These are phyloP conservation scores for Silurus lanzhouensis DNA, from an alignment of 2,797 vertebrate genomes.

Conservation along the genomic window DNA sequence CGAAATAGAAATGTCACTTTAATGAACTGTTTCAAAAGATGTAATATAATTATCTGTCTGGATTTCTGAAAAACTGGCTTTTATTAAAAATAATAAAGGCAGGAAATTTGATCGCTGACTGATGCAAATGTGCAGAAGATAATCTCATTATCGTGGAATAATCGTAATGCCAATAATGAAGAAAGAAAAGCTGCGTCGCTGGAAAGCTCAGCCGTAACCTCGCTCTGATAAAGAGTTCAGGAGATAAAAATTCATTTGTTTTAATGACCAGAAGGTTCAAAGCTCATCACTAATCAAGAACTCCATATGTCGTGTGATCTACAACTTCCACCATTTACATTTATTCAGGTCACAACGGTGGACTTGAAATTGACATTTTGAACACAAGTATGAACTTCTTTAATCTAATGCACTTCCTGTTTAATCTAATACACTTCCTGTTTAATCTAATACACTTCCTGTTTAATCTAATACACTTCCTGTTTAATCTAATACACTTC, in stretches of 20 bases:
- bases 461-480: too few relatives aligned
- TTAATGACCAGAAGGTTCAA: background rate
- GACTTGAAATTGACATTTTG: background rate
- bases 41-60: slow-evolving; percentile 9
- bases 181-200: background rate
- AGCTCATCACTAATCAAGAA: background rate
- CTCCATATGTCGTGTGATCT: background rate
- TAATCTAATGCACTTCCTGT: too few relatives aligned
- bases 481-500: too few relatives aligned
- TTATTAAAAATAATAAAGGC: background rate
- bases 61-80: background rate
- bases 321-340: background rate
- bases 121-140: background rate
- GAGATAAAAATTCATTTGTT: background rate
- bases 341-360: background rate
- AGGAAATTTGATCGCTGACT: background rate
- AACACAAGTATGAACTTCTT: too few relatives aligned
- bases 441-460: too few relatives aligned
- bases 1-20: background rate
- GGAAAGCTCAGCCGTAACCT: background rate
- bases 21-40: background rate
- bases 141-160: background rate
- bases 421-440: too few relatives aligned
- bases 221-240: background rate
- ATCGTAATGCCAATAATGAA: background rate